Percentiles rank a stretch among this genome's conserved stretches.
These are phyloP conservation scores for Drosophila neocordata DNA, from an alignment of 1,140 invertebrate species.

Conservation along the genomic window DNA sequence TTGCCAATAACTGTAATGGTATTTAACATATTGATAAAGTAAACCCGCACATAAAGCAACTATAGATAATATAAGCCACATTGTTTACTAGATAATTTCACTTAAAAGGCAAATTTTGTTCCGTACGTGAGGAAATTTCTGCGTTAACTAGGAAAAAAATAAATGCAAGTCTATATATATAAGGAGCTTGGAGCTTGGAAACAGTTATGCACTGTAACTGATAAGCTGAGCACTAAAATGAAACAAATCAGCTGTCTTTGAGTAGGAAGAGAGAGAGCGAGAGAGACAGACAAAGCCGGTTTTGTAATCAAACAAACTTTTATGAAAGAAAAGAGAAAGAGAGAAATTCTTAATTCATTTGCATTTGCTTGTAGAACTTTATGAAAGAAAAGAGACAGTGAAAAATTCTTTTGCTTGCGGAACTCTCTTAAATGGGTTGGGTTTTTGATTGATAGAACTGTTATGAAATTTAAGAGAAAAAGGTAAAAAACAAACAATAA, in stretches of 20 bases:
- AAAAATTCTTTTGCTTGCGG: not conserved
- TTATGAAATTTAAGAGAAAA: not conserved
- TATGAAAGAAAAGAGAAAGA: not conserved
- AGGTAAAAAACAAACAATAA: not conserved
- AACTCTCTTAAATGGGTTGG: conserved; percentile 2
- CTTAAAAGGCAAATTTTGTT: not conserved
- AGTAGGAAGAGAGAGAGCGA: not conserved
- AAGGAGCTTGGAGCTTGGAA: not conserved
- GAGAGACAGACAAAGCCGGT: not conserved
- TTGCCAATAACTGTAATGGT: conserved; percentile 61
- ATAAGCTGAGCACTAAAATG: not conserved
- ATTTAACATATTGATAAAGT: conserved; percentile 36
- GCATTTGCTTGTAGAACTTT: too few species aligned
- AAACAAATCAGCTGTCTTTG: not conserved
- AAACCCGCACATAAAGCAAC: conserved; percentile 1
- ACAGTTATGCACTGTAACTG: not conserved
- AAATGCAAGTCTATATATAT: not conserved
- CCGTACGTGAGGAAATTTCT: not conserved
- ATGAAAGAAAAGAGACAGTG: not conserved
- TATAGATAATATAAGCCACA: conserved; percentile 36
- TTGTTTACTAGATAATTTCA: conserved; percentile 9
- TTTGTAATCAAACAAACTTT: not conserved
- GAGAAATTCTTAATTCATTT: not conserved
- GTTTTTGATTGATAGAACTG: not conserved
- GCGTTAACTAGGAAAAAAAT: not conserved